Evolutionary conservation across 1,140 invertebrate species (phyloP), one percentile per base, ranked within the genome.

Genomic region (Scaptomyza hsui): DNA sequence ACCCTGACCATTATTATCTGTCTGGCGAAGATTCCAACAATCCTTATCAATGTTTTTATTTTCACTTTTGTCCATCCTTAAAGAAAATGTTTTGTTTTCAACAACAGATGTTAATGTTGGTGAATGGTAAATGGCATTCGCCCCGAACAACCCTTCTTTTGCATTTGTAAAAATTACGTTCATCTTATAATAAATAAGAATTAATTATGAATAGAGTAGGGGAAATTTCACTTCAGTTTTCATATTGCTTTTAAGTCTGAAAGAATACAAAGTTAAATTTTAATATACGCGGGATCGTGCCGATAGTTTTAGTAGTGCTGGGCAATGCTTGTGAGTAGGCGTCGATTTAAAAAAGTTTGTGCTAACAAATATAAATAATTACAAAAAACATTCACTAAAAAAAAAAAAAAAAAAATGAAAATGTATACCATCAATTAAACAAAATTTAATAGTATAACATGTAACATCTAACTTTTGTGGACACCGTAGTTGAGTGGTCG

Each of bases 301-400:
- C 32, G 32, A 13, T 42, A 18, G 13, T 6, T 18, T 42, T 21
- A 9, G 35, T 0, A 53, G 55, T 57, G 55, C 12, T 57, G 55
- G 13, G 4, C 1, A 57, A 44, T 21, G 19, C 16, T 15, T n/a
- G 2, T n/a, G 7, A n/a, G 19, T 48, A 21, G 45, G 45, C 12
- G 10, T 24, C 7, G 32, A 37, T 37, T n/a, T 2, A 37, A 12
- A n/a, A 37, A n/a, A 37, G 6, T 1, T 7, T 7, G 7, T n/a
- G 12, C 7, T 12, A 7, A 37, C 32, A 37, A 37, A 37, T 37
- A n/a, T 12, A n/a, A 37, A n/a, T 37, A n/a, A n/a, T 37, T 37
- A 37, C n/a, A 37, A n/a, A 37, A 37, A 37, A 7, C 3, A 37
- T n/a, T 37, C n/a, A 37, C 12, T 2, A 37, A n/a, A n/a, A 9